phyloP scores from a whole-genome alignment of 2,888 invertebrate genomes.

The Teleiodes luculella region DNA sequence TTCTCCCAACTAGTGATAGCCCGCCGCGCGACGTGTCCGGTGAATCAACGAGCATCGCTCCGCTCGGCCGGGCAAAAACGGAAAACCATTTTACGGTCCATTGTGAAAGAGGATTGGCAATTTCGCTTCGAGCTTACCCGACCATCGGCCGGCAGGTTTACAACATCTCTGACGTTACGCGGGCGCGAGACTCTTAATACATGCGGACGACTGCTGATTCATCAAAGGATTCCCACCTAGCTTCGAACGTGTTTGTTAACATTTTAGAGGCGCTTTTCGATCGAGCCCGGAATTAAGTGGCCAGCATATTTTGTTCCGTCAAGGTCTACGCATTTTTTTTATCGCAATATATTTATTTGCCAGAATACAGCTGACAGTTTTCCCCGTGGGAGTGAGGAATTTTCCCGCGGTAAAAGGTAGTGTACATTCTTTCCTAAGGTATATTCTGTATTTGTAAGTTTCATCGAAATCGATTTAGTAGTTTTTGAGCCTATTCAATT shows the following conservation, averaged over 20 bases:
- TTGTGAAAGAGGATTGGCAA: constrained; percentile 78
- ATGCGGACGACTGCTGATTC: constrained; percentile 6
- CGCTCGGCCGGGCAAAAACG: constrained; percentile 75
- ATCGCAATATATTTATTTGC: no score
- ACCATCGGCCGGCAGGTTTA: constrained; percentile 72
- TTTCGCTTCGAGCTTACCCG: constrained; percentile 73
- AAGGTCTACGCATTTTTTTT: no score
- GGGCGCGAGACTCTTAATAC: constrained; percentile 31
- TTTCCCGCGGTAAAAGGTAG: no score
- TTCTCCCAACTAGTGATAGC: constrained; percentile 64
- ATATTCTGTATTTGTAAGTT: no score
- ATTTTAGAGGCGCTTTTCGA: no score
- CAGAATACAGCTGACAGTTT: no score
- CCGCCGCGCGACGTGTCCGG: constrained; percentile 72
- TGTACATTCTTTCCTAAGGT: no score
- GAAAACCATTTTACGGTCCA: constrained; percentile 79
- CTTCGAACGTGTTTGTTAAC: background rate
- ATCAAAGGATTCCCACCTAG: background rate
- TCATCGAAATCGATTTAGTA: no score
- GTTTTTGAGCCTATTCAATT: no score
- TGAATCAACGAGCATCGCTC: constrained; percentile 71
- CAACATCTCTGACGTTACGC: constrained; percentile 68
- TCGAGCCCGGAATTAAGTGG: no score
- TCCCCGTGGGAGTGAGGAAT: no score
- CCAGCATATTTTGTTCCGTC: no score